Evolutionary conservation across 2,113 vertebrate genomes (phyloP).

Genomic region (Arizona elegans): DNA sequence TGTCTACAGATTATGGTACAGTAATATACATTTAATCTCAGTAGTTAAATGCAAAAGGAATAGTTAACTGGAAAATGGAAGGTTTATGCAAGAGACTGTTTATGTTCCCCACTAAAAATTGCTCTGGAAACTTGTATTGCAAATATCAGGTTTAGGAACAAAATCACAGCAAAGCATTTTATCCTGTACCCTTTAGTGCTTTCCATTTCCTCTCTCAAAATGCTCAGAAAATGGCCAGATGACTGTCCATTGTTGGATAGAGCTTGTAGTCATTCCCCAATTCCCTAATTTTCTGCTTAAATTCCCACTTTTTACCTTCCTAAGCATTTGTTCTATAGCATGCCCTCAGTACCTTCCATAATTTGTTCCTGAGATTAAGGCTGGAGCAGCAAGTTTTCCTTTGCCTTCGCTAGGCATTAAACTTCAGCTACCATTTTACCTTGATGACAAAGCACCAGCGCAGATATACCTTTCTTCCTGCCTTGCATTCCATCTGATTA

Average conservation of each 20-base stretch:
- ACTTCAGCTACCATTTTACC: background rate
- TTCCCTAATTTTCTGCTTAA: background rate
- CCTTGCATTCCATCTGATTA: background rate
- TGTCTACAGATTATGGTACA: background rate
- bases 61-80: background rate
- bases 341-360: background rate
- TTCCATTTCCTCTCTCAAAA: background rate
- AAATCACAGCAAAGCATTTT: background rate
- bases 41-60: background rate
- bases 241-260: background rate
- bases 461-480: background rate
- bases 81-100: background rate
- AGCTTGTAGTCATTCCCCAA: too few species aligned
- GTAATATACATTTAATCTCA: background rate
- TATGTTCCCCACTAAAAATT: background rate
- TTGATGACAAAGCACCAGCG: accelerated
- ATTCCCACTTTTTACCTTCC: background rate
- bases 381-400: background rate
- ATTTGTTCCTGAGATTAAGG: background rate
- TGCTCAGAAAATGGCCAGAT: background rate
- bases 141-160: background rate
- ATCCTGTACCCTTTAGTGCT: background rate
- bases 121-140: background rate
- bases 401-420: background rate
- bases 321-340: background rate